Evolutionary conservation across 2,888 invertebrate genomes (phyloP).

Genomic region (Caradrina kadenii): DNA sequence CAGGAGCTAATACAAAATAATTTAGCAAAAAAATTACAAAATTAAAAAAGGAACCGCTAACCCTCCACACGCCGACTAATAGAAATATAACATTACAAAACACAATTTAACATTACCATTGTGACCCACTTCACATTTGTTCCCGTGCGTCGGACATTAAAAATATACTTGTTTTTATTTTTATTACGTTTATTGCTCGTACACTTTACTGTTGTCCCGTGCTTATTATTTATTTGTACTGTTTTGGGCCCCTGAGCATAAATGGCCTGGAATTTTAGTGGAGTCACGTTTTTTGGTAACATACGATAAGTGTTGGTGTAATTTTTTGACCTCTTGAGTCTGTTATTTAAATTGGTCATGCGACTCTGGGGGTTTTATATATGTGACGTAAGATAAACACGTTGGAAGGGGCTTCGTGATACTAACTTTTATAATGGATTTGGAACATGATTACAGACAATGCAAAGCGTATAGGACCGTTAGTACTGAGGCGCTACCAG

Average conservation of each 20-base stretch:
- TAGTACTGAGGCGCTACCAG: too few species aligned
- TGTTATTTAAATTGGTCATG: slow-evolving; percentile 20
- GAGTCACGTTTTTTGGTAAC: slow-evolving; percentile 42
- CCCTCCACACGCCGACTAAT: background rate
- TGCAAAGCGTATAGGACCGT: too few species aligned
- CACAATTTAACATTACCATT: slow-evolving; percentile 43
- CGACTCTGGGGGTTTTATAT: slow-evolving; percentile 1
- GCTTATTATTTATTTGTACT: slow-evolving; percentile 57
- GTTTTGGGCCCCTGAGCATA: slow-evolving; percentile 35
- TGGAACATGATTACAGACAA: too few species aligned
- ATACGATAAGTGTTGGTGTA: slow-evolving; percentile 29
- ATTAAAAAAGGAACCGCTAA: too few species aligned
- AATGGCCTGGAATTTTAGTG: slow-evolving; percentile 37
- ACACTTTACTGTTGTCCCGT: slow-evolving; percentile 44
- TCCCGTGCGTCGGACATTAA: slow-evolving; percentile 58
- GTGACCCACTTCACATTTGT: slow-evolving; percentile 43
- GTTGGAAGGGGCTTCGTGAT: too few species aligned
- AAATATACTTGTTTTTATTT: slow-evolving; percentile 64
- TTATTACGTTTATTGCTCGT: slow-evolving; percentile 59
- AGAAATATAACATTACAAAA: slow-evolving; percentile 41
- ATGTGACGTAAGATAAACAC: slow-evolving; percentile 1
- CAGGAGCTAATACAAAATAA: too few species aligned
- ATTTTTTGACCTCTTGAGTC: slow-evolving; percentile 6
- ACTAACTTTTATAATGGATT: too few species aligned
- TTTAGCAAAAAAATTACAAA: background rate